phyloP scores from a whole-genome alignment of 2,113 vertebrate species.

The Pelusios castaneus region DNA sequence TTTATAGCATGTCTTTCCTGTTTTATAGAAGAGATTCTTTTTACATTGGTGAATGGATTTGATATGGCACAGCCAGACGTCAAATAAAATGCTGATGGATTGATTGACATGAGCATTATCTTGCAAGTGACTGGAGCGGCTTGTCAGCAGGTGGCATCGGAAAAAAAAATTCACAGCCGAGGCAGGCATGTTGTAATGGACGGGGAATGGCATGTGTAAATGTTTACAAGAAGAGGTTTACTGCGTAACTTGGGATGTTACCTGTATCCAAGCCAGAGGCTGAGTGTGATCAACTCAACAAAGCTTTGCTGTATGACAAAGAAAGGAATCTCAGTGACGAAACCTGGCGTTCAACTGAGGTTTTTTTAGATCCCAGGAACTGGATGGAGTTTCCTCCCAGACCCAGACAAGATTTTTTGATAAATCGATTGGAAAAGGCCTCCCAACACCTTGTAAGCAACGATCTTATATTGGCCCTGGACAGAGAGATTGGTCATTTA shows the following conservation, averaged over 20 bases:
- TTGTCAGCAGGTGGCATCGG: not conserved
- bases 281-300: not conserved
- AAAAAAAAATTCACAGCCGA: not conserved
- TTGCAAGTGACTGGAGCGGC: not conserved
- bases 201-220: not conserved
- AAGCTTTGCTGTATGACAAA: not conserved
- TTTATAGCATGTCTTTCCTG: not conserved
- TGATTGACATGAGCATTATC: not conserved
- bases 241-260: not conserved
- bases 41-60: not conserved
- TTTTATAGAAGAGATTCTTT: not conserved
- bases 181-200: no score
- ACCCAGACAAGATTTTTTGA: not conserved
- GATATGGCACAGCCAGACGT: not conserved
- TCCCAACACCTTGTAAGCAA: not conserved
- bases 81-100: not conserved
- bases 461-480: not conserved
- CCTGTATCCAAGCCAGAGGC: no score
- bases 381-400: no score
- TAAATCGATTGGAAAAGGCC: not conserved
- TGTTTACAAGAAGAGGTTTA: not conserved
- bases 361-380: no score
- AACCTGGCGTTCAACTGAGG: not conserved
- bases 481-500: not conserved
- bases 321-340: not conserved